Evolutionary conservation across 92 coral and sea anemone genomes (phyloP).

Genomic region (Anthopleura xanthogrammica): DNA sequence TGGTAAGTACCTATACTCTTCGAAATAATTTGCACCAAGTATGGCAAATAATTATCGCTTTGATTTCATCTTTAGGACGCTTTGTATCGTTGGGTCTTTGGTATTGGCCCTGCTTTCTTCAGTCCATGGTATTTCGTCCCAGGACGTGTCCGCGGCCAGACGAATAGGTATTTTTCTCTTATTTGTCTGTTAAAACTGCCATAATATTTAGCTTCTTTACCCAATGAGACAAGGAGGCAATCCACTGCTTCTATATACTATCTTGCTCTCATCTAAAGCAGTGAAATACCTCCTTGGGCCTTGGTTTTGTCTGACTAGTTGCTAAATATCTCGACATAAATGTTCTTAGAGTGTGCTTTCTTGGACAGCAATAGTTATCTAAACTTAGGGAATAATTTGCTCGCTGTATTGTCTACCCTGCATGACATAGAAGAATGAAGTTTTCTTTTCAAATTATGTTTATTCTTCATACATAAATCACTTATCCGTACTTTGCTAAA

Average conservation of each 20-base stretch:
- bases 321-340: not conserved
- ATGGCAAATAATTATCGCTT: not conserved
- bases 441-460: not conserved
- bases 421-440: not conserved
- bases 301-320: not conserved
- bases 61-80: constrained; percentile 53
- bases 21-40: not conserved
- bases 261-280: not conserved
- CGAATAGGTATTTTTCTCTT: constrained; percentile 39
- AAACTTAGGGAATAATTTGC: not conserved
- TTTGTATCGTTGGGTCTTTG: constrained; percentile 65
- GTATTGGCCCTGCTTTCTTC: constrained; percentile 56
- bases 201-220: constrained; percentile 4
- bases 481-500: not conserved
- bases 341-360: not conserved
- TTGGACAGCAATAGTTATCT: not conserved
- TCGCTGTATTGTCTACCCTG: not conserved
- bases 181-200: not conserved
- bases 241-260: not conserved
- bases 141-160: constrained; percentile 71
- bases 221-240: constrained; percentile 1
- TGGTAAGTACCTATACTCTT: constrained; percentile 53
- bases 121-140: constrained; percentile 78
- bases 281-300: constrained; percentile 13
- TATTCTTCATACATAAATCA: constrained; percentile 4